These are phyloP conservation scores for Pimephales promelas DNA, from an alignment of 2,113 vertebrate species.

Conservation along the genomic window DNA sequence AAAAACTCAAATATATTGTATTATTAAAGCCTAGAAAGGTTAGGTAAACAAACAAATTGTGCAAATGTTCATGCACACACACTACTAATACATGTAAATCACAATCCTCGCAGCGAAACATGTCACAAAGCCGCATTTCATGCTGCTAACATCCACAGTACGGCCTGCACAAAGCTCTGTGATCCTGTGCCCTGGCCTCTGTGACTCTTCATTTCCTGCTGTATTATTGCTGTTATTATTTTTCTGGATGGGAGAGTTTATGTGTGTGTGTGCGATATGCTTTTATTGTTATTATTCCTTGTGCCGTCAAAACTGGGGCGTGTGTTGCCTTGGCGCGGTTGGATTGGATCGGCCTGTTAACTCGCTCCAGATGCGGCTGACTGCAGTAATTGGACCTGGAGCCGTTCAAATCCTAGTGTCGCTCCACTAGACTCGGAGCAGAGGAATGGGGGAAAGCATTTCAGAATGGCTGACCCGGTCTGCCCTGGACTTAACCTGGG, in stretches of 20 bases:
- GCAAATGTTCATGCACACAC: conserved; percentile 16
- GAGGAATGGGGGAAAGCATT: conserved; percentile 47
- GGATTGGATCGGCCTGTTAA: conserved; percentile 71
- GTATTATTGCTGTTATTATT: conserved; percentile 73
- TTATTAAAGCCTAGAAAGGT: conserved; percentile 1
- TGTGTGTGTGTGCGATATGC: conserved; percentile 55
- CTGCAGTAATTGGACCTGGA: conserved; percentile 79
- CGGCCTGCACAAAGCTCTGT: conserved; percentile 30
- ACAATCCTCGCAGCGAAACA: conserved; percentile 7
- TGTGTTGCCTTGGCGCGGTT: conserved; percentile 66
- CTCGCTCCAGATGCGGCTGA: conserved; percentile 76
- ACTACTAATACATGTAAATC: conserved; percentile 37
- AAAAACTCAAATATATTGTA: not conserved
- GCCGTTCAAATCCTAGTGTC: conserved; percentile 76
- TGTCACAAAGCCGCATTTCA: conserved; percentile 23
- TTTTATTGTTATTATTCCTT: conserved; percentile 77
- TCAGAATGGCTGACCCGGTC: conserved; percentile 53
- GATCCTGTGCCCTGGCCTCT: conserved; percentile 57
- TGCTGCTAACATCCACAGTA: conserved; percentile 43
- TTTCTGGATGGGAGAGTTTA: conserved; percentile 62
- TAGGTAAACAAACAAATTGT: conserved; percentile 53
- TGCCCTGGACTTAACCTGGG: conserved; percentile 51
- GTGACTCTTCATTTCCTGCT: conserved; percentile 75
- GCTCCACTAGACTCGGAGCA: conserved; percentile 57
- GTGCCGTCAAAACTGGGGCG: conserved; percentile 71